Percentiles rank a stretch among this genome's conserved stretches.
These are phyloP conservation scores for Chrysodeixis includens DNA, from an alignment of 2,888 invertebrate species.

Conservation along the genomic window DNA sequence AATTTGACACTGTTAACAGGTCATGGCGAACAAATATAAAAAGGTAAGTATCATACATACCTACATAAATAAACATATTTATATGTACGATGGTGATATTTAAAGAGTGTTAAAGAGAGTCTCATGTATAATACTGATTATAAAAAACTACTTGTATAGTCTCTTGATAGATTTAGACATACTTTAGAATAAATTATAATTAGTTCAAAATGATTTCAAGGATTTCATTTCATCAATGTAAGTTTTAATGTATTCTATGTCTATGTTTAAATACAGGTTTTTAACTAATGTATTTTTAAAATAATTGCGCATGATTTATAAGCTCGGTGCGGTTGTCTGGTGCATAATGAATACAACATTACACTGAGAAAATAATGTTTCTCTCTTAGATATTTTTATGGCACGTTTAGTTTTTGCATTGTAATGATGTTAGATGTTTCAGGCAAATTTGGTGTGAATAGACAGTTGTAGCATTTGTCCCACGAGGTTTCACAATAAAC, in stretches of 20 bases:
- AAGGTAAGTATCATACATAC: neutral
- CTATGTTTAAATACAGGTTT: constrained; percentile 43
- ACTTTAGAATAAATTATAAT: constrained; percentile 3
- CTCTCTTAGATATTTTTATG: too few species aligned
- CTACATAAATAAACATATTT: neutral
- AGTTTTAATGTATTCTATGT: constrained; percentile 25
- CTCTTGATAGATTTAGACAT: constrained; percentile 1
- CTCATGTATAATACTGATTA: constrained; percentile 1
- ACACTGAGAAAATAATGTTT: constrained; percentile 3
- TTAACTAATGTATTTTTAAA: constrained; percentile 33
- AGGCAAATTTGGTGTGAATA: too few species aligned
- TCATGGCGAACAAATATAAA: constrained; percentile 22
- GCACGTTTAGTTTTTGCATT: constrained; percentile 32
- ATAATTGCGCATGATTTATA: constrained; percentile 14
- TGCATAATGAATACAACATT: constrained; percentile 9
- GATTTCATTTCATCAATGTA: neutral
- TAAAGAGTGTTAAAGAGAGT: neutral
- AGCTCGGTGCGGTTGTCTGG: constrained; percentile 2
- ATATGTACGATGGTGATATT: neutral
- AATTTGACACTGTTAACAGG: constrained; percentile 22
- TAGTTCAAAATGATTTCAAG: constrained; percentile 5
- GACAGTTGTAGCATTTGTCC: too few species aligned
- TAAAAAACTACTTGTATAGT: constrained; percentile 3
- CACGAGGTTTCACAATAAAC: too few species aligned
- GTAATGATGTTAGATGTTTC: neutral